Conservation (phyloP, 1,140 invertebrate genomes). For the Penaeus vannamei region DNA sequence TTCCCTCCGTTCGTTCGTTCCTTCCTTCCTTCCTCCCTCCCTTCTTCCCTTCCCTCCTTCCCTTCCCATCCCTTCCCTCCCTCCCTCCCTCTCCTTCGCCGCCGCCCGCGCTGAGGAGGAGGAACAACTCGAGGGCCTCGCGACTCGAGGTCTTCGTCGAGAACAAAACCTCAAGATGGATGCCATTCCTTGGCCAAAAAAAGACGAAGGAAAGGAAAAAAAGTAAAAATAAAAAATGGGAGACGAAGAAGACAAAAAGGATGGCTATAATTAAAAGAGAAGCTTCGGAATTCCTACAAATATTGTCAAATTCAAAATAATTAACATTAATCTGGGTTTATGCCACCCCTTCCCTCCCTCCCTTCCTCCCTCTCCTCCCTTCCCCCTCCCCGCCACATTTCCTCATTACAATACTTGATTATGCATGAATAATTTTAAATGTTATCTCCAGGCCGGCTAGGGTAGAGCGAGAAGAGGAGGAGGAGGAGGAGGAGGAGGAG, state of each 20-base stretch:
- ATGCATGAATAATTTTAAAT: constrained; percentile 65
- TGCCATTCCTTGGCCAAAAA: too few relatives aligned
- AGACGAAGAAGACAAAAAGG: too few relatives aligned
- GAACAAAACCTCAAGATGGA: too few relatives aligned
- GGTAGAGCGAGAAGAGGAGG: too few relatives aligned
- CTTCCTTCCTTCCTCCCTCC: neutral
- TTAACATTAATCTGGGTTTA: constrained; percentile 14
- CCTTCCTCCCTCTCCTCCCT: neutral
- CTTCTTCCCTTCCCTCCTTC: neutral
- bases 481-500: neutral
- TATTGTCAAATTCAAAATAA: too few relatives aligned
- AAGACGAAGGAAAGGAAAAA: too few relatives aligned
- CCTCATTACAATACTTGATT: constrained; percentile 65
- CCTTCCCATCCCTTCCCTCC: neutral
- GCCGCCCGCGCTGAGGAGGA: neutral
- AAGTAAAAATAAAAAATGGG: too few relatives aligned
- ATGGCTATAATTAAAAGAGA: too few relatives aligned
- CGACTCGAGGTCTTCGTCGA: too few relatives aligned
- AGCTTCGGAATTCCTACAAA: too few relatives aligned
- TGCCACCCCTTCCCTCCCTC: neutral
- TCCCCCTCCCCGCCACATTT: constrained; percentile 34
- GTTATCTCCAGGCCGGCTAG: constrained; percentile 56
- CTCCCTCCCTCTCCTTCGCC: neutral
- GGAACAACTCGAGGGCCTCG: too few relatives aligned
- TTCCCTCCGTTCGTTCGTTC: too few relatives aligned